These are phyloP conservation scores for Eurystomus gularis DNA, from an alignment of 2,113 vertebrate species.

Conservation along the genomic window DNA sequence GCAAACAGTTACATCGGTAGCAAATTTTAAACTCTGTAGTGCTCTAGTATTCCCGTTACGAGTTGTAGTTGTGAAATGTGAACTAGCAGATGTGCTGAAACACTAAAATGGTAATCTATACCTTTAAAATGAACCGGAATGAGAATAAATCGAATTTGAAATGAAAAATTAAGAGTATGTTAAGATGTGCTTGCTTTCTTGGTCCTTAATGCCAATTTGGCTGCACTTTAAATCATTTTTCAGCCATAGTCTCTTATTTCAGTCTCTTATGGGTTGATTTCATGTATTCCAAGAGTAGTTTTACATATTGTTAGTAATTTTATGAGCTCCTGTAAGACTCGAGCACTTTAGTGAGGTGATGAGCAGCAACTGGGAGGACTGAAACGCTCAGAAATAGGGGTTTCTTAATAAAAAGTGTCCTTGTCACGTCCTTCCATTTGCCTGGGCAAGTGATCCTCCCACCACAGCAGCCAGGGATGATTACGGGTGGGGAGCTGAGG, in stretches of 20 bases:
- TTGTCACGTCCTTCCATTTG: fast-evolving
- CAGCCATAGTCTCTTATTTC: not conserved
- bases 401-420: not conserved
- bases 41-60: not conserved
- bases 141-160: not conserved
- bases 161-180: not conserved
- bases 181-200: not conserved
- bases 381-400: not conserved
- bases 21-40: not conserved
- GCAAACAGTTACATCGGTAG: not conserved
- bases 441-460: not conserved
- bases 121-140: not conserved
- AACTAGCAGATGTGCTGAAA: not conserved
- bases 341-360: not conserved
- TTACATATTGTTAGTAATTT: not conserved
- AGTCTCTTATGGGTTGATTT: not conserved
- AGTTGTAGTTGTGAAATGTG: not conserved
- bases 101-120: not conserved
- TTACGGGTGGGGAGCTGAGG: not conserved
- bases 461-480: fast-evolving
- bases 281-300: not conserved
- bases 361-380: not conserved
- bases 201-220: not conserved
- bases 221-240: not conserved
- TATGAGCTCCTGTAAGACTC: not conserved